Conservation (phyloP, 2,888 invertebrate genomes). For the Odontomyia ornata region DNA sequence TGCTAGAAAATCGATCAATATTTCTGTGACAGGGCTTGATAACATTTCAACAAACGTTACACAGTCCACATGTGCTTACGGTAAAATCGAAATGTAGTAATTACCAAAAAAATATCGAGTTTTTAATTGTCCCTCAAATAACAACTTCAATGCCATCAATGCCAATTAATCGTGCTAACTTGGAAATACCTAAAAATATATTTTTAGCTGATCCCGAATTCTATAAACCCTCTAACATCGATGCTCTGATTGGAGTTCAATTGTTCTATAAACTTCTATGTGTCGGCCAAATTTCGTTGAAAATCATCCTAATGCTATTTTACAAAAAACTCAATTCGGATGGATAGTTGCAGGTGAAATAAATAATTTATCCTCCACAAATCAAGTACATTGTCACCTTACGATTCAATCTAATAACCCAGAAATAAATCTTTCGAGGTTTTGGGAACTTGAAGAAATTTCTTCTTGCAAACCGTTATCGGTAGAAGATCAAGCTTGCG, state of each 20-base stretch:
- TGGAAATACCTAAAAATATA: no score
- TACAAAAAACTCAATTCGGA: constrained; percentile 9
- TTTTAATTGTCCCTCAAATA: no score
- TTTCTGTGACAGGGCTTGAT: no score
- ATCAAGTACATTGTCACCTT: neutral
- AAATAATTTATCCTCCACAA: neutral
- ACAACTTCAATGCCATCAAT: no score
- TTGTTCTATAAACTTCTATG: neutral
- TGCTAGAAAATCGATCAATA: no score
- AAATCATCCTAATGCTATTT: neutral
- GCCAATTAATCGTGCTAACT: no score
- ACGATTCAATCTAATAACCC: neutral
- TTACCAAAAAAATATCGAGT: no score
- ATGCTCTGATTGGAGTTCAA: neutral
- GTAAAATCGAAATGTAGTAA: no score
- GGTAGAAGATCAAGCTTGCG: neutral
- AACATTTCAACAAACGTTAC: no score
- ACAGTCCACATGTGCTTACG: no score
- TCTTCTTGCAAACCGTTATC: neutral
- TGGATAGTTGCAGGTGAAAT: neutral
- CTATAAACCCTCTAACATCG: neutral
- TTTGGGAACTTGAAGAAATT: constrained; percentile 12
- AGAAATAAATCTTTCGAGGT: no score
- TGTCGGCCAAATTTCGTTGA: neutral
- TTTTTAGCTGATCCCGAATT: no score